Conservation (phyloP, 2,113 vertebrate species). For the Setophaga kirtlandii region DNA sequence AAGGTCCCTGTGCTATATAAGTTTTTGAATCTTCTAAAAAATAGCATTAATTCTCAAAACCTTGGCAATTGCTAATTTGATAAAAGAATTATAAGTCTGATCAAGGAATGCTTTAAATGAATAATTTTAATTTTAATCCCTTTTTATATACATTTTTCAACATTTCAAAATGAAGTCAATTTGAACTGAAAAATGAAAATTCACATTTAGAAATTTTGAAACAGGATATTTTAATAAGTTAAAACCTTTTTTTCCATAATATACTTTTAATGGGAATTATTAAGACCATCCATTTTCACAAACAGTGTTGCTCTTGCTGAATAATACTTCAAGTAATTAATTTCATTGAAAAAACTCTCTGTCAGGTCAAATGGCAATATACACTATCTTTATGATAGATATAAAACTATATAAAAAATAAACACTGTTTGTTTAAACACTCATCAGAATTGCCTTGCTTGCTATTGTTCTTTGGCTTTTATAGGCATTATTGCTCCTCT, state of each 20-base stretch:
- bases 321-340: neutral
- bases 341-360: neutral
- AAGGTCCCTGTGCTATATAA: neutral
- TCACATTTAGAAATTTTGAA: slow-evolving; percentile 1
- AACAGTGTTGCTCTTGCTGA: neutral
- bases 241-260: neutral
- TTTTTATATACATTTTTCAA: slow-evolving; percentile 41
- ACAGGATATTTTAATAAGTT: neutral
- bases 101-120: neutral
- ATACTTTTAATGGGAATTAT: neutral
- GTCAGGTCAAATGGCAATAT: neutral
- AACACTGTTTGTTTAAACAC: neutral
- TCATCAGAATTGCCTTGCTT: neutral
- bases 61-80: neutral
- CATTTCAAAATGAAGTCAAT: slow-evolving; percentile 7
- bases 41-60: neutral
- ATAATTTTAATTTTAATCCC: slow-evolving; percentile 39
- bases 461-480: slow-evolving; percentile 37
- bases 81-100: neutral
- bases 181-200: slow-evolving; percentile 3
- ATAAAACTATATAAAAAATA: neutral
- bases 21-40: neutral
- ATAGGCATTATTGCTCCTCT: slow-evolving; percentile 1
- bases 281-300: neutral
- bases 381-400: neutral